These are phyloP conservation scores for Cantharis rufa DNA, from an alignment of 2,888 invertebrate genomes.

Conservation along the genomic window DNA sequence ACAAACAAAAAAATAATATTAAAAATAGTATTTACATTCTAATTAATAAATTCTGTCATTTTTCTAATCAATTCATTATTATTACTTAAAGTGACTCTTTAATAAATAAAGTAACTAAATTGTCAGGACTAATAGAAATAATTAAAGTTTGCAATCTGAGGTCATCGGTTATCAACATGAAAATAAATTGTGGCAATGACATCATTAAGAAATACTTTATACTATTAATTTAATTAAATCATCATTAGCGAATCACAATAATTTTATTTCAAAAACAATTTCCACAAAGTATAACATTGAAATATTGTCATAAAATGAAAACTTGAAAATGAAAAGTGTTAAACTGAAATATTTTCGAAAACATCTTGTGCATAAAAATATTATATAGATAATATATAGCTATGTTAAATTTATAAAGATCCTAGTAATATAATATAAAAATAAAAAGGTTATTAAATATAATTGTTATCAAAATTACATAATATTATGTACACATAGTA, in stretches of 20 bases:
- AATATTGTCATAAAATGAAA: background rate
- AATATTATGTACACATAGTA: too few relatives aligned
- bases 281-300: background rate
- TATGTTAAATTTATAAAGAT: too few relatives aligned
- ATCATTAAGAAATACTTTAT: background rate
- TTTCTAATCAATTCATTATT: background rate
- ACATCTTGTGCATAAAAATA: too few relatives aligned
- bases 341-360: too few relatives aligned
- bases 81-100: background rate
- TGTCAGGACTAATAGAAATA: background rate
- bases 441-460: too few relatives aligned
- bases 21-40: background rate
- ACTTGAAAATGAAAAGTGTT: too few relatives aligned
- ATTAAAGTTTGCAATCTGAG: conserved; percentile 4
- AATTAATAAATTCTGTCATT: background rate
- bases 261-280: background rate
- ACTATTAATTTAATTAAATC: background rate
- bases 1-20: too few relatives aligned
- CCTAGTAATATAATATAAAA: too few relatives aligned
- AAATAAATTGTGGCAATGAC: conserved; percentile 2
- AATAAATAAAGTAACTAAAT: background rate
- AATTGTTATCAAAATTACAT: too few relatives aligned
- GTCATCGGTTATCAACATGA: background rate
- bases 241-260: background rate
- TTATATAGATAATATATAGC: too few relatives aligned